Conservation (phyloP, 2,113 vertebrate genomes). For the Hyperopisus bebe region DNA sequence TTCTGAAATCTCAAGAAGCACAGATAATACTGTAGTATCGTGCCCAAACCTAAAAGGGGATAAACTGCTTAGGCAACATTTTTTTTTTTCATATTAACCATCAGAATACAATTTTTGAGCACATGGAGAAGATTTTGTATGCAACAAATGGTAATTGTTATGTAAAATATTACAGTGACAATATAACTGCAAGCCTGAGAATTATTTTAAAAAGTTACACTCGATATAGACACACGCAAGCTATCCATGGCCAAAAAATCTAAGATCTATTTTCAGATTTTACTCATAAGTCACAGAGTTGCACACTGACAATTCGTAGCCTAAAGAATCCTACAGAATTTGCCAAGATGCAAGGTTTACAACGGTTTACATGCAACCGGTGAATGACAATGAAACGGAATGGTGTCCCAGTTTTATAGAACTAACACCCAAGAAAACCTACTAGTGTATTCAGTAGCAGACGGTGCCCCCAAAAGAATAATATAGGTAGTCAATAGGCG, state of each 20-base stretch:
- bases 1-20: background rate
- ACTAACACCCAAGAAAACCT: background rate
- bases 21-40: background rate
- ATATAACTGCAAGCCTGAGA: background rate
- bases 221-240: background rate
- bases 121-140: background rate
- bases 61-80: background rate
- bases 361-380: background rate
- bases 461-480: background rate
- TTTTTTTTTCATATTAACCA: background rate
- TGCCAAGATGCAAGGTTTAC: background rate
- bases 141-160: background rate
- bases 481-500: background rate
- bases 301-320: background rate
- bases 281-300: background rate
- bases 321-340: background rate
- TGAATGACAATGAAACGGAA: background rate
- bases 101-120: background rate
- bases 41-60: background rate
- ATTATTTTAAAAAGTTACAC: background rate
- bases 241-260: background rate
- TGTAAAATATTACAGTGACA: background rate
- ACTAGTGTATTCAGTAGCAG: background rate
- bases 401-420: background rate
- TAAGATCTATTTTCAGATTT: background rate